phyloP scores from a whole-genome alignment of 2,888 invertebrate species.

The Acronicta leporina region DNA sequence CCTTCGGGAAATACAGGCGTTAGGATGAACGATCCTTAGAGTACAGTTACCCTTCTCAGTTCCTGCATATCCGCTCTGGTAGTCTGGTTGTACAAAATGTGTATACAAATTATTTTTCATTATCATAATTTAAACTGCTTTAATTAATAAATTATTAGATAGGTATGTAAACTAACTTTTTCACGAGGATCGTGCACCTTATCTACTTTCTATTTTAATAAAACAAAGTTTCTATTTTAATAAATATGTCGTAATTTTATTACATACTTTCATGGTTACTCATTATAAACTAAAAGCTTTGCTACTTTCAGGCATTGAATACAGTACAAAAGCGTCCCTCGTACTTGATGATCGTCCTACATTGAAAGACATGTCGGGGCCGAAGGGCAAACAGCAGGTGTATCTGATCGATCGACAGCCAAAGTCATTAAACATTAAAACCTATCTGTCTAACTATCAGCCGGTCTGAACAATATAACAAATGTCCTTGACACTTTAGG shows the following conservation, averaged over 20 bases:
- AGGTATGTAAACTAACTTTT: too few species aligned
- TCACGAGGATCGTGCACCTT: conserved; percentile 3
- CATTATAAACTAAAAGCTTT: neutral
- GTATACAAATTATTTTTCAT: too few species aligned
- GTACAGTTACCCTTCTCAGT: too few species aligned
- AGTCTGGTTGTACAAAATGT: too few species aligned
- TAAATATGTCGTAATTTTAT: neutral
- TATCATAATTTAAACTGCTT: too few species aligned
- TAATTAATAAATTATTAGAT: too few species aligned
- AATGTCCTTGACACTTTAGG: conserved; percentile 73
- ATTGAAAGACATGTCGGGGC: conserved; percentile 56
- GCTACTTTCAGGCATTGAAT: conserved; percentile 1
- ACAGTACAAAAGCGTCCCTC: conserved; percentile 33
- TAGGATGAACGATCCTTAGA: too few species aligned
- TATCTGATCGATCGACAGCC: conserved; percentile 74
- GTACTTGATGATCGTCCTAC: conserved; percentile 60
- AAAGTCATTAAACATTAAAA: conserved; percentile 82
- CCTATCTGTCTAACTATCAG: conserved; percentile 76
- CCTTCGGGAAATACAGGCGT: too few species aligned
- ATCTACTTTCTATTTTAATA: neutral
- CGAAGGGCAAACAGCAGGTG: conserved; percentile 63
- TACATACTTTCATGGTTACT: neutral
- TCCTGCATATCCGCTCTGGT: too few species aligned
- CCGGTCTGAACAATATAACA: conserved; percentile 67
- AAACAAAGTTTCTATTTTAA: neutral